A percentile compares a stretch with the other conserved stretches of the same genome.
Conservation (phyloP, 2,113 vertebrate species). For the Myrmecophaga tridactyla region DNA sequence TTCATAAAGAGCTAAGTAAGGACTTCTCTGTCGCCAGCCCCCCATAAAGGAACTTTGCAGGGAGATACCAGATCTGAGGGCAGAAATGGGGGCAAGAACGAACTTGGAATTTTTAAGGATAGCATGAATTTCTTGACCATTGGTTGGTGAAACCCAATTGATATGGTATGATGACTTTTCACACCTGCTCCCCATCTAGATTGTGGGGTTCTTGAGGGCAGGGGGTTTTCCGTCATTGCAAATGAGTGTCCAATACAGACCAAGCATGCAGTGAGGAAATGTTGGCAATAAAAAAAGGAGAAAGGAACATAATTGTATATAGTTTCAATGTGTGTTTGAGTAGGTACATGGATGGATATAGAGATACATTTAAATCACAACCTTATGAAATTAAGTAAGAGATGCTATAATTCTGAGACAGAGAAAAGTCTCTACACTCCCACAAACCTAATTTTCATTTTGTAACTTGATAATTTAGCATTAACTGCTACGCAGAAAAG, state of each 20-base stretch:
- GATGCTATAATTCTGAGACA: neutral
- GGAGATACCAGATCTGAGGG: too few species aligned
- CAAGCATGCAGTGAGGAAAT: too few species aligned
- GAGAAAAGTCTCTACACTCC: neutral
- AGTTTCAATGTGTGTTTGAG: neutral
- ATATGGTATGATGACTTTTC: neutral
- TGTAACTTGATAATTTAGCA: neutral
- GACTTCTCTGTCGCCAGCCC: too few species aligned
- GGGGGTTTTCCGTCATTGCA: neutral
- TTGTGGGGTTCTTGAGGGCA: neutral
- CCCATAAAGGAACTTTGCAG: accelerated
- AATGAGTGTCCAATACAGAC: neutral
- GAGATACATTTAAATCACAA: neutral
- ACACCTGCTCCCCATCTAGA: neutral
- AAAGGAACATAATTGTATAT: neutral
- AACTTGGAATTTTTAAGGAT: too few species aligned
- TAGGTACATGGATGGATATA: too few species aligned
- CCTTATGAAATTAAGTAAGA: neutral
- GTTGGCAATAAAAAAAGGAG: too few species aligned
- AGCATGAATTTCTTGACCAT: neutral
- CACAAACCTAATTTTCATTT: neutral
- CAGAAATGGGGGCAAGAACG: neutral
- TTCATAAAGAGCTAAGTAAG: neutral
- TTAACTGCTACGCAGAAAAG: conserved; percentile 42
- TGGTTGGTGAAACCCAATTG: neutral